These are phyloP conservation scores for Athripsodes cinereus DNA, from an alignment of 2,888 invertebrate species.

Conservation along the genomic window DNA sequence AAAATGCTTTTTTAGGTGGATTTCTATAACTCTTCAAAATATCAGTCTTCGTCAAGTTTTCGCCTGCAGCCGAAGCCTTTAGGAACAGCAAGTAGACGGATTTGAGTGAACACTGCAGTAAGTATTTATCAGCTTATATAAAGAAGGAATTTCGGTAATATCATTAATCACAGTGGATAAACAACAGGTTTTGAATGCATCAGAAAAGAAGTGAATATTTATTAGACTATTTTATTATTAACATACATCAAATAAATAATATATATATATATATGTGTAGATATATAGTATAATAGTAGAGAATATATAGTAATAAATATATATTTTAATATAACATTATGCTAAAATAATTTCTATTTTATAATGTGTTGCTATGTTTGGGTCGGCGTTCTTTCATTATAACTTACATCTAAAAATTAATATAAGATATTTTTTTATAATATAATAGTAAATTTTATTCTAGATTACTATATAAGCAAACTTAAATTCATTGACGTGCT, in stretches of 20 bases:
- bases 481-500: not conserved
- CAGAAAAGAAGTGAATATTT: constrained; percentile 28
- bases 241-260: constrained; percentile 26
- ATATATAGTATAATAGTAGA: not conserved
- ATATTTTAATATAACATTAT: constrained; percentile 19
- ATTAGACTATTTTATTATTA: constrained; percentile 28
- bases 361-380: constrained; percentile 28
- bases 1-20: too few species aligned
- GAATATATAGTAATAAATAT: constrained; percentile 16
- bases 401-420: constrained; percentile 13
- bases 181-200: constrained; percentile 17
- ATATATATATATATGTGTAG: constrained; percentile 16
- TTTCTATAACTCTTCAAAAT: too few species aligned
- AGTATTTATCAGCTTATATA: too few species aligned
- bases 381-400: constrained; percentile 25
- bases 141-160: too few species aligned
- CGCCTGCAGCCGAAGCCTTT: too few species aligned
- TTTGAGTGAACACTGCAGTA: too few species aligned
- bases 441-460: not conserved
- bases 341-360: constrained; percentile 18
- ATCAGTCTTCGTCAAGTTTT: too few species aligned
- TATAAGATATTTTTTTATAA: not conserved
- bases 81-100: too few species aligned
- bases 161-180: not conserved
- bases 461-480: not conserved